Base-by-base conservation (phyloP, 2,888 invertebrate species). In the Balanococcus diminutus region DNA sequence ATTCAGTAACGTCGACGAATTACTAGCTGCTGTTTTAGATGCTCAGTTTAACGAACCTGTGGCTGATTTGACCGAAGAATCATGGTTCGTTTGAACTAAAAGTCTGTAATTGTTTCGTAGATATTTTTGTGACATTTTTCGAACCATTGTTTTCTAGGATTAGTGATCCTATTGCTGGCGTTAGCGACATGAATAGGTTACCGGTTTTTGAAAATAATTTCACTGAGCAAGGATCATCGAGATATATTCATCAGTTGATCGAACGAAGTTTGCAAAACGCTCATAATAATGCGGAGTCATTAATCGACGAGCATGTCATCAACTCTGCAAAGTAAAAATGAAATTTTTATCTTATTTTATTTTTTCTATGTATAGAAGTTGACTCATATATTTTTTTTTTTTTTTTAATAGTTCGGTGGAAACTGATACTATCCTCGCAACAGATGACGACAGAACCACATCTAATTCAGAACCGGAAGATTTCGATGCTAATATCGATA, bases 1-100 rank as follows among this genome's bases (percentile, higher is more conserved):
- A 0, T 95, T 93, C 89, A 90, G 91, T 16, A 82, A 88, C 83
- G 92, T 92, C n/a, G 91, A 94, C 0, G 94, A 95, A 88, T 95
- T 8, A 79, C 42, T 85, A 3, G 75, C 85, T 28, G 85, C 85
- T 22, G 93, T 94, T 3, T 90, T 96, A 32, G 93, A 93, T 89
- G 92, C 93, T 81, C 94, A 94, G 89, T 90, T 92, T 85, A 92
- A 92, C 88, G 94, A 94, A 88, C 92, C 93, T 84, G 91, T 87
- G 28, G 86, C 86, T n/a, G 85, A 86, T 39, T 86, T 87, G 32
- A 81, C 86, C n/a, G 87, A 86, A 75, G 87, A 88, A 75, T 82
- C 86, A 8, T 87, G 87, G 87, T 88, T 86, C 19, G 72, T 84
- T 42, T 56, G 22, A 22, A n/a, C 14, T 28, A 31, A 72, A 31